Evolutionary conservation across 2,113 vertebrate genomes (phyloP), one percentile per base, ranked within the genome.

Genomic region (Ictalurus furcatus): DNA sequence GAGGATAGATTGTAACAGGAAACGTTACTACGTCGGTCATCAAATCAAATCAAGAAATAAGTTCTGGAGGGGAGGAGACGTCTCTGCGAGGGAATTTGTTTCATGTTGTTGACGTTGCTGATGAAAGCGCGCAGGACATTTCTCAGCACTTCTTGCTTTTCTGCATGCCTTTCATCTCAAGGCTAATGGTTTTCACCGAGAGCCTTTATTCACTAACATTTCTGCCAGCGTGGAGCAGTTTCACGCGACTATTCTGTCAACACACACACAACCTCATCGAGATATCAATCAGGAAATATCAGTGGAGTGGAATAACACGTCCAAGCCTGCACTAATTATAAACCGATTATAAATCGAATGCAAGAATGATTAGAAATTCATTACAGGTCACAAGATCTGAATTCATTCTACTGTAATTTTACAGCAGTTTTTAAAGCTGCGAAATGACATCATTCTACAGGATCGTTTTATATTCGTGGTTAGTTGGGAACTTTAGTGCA

Each of bases 51-150:
- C 74, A 25, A 13, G 25, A 12, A 11, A 28, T 6, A 48, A 14
- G 11, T 28, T 54, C 44, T 13, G 12, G 25, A n/a, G 61, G 52
- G 40, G 14, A 67, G 59, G 52, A 63, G 61, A 28, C n/a, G 21
- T 14, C 37, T 74, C 56, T 58, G 67, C 61, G 4, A 76, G 28
- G 61, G 25, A 83, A 73, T 84, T 48, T 74, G 52, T 88, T 84
- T 88, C 58, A 63, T 84, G 59, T 13, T 65, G 74, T 48, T 48
- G 74, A 28, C 25, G 21, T 78, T 52, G 76, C 25, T 87, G 86
- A 87, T 87, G 61, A 82, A 81, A 87, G 74, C 17, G 44, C 23
- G 30, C 76, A 40, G 76, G n/a, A 76, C 78, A 82, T 82, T 28
- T 63, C 37, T 13, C 16, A 21, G 67, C 86, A 63, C 16, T 59